Conservation (phyloP, 2,113 vertebrate genomes). For the Leuciscus idus region DNA sequence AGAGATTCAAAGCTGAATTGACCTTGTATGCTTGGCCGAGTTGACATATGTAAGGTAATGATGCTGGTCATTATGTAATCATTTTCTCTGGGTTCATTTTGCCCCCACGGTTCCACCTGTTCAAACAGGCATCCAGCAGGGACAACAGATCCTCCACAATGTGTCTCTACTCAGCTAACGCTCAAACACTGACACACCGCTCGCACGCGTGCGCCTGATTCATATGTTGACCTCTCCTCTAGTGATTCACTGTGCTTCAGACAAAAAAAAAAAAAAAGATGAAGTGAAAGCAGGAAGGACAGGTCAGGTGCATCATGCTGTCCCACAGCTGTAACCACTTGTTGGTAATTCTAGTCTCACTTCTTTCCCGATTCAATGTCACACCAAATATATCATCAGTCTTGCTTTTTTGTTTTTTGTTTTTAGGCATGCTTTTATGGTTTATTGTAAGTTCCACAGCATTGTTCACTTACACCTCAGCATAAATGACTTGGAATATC, state of each 20-base stretch:
- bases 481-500: not conserved
- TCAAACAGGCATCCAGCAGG: constrained; percentile 60
- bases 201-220: constrained; percentile 7
- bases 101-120: constrained; percentile 57
- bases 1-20: constrained; percentile 34
- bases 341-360: constrained; percentile 4
- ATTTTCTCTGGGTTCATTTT: constrained; percentile 57
- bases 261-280: not conserved
- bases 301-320: constrained; percentile 29
- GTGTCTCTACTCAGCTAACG: constrained; percentile 52
- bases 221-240: constrained; percentile 38
- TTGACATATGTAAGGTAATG: constrained; percentile 61
- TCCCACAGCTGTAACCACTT: constrained; percentile 38
- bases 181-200: constrained; percentile 21
- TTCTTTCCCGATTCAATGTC: not conserved
- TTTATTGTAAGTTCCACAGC: not conserved
- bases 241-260: not conserved
- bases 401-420: not conserved
- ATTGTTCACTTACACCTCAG: not conserved
- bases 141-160: constrained; percentile 54
- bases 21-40: constrained; percentile 53
- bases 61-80: constrained; percentile 56
- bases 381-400: not conserved
- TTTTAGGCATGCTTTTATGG: not conserved
- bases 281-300: not conserved